Evolutionary conservation across 2,888 invertebrate genomes (phyloP).

Genomic region (Rotaria macrura): DNA sequence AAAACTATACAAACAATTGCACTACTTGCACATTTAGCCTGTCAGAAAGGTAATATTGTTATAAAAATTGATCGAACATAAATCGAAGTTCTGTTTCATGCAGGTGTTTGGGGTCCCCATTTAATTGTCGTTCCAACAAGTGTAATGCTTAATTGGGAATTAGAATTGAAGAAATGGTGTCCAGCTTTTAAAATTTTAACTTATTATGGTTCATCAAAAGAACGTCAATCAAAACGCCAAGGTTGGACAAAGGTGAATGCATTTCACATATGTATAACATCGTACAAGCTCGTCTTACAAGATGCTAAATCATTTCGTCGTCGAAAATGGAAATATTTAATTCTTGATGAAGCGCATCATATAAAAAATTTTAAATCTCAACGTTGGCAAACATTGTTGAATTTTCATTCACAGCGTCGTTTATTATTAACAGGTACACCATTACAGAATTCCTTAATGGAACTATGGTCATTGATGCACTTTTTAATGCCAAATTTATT

Average conservation of each 20-base stretch:
- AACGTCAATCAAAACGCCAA: constrained; percentile 59
- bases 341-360: constrained; percentile 91
- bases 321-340: constrained; percentile 94
- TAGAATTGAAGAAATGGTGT: constrained; percentile 99
- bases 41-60: constrained; percentile 60
- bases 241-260: constrained; percentile 97
- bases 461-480: constrained; percentile 93
- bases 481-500: constrained; percentile 94
- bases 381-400: constrained; percentile 87
- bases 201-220: constrained; percentile 90
- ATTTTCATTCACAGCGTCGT: constrained; percentile 80
- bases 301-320: constrained; percentile 92
- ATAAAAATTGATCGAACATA: too few relatives aligned
- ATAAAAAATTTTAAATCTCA: constrained; percentile 99
- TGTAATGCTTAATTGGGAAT: constrained; percentile 99
- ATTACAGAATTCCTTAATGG: constrained; percentile 86
- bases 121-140: constrained; percentile 96
- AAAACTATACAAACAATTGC: constrained; percentile 95
- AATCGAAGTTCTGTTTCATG: too few relatives aligned
- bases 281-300: constrained; percentile 91
- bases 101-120: constrained; percentile 82
- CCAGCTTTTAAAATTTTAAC: constrained; percentile 96
- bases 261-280: constrained; percentile 88
- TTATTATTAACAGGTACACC: constrained; percentile 80
- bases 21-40: constrained; percentile 79